These are phyloP conservation scores for Perognathus longimembris DNA, from an alignment of 2,113 vertebrate species.

Conservation along the genomic window DNA sequence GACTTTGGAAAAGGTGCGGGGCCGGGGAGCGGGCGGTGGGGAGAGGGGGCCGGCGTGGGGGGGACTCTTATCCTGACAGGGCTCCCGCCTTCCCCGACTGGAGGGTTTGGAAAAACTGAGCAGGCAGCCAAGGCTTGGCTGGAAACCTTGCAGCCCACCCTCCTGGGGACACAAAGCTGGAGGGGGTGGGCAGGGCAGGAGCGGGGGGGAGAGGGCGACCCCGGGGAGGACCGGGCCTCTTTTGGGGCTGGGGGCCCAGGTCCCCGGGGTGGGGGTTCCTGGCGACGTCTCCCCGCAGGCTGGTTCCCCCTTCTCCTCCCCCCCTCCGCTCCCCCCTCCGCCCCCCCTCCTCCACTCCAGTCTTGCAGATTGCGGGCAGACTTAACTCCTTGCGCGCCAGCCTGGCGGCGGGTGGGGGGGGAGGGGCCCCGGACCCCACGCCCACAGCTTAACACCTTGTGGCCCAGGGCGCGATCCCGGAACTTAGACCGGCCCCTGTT, in stretches of 20 bases:
- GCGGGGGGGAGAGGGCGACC: conserved; percentile 37
- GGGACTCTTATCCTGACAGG: conserved; percentile 90
- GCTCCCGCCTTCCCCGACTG: conserved; percentile 82
- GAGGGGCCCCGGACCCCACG: conserved; percentile 49
- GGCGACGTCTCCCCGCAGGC: conserved; percentile 73
- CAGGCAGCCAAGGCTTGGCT: conserved; percentile 84
- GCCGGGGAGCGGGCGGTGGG: conserved; percentile 33
- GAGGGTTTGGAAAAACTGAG: conserved; percentile 85
- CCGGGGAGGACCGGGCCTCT: conserved; percentile 64
- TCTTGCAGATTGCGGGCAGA: conserved; percentile 75
- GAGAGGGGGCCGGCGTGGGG: conserved; percentile 58
- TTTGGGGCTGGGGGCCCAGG: conserved; percentile 68
- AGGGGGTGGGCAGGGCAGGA: conserved; percentile 48
- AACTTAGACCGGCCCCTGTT: neutral
- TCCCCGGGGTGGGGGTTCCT: conserved; percentile 72
- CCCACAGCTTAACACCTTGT: conserved; percentile 60
- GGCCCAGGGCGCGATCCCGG: conserved; percentile 33
- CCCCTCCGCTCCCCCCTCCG: neutral
- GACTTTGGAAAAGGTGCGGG: conserved; percentile 59
- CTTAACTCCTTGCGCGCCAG: conserved; percentile 70
- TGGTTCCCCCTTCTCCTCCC: conserved; percentile 43
- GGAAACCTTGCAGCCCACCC: conserved; percentile 81
- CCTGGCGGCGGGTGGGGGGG: neutral
- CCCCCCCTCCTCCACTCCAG: conserved; percentile 37
- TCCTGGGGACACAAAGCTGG: conserved; percentile 84